Conservation (phyloP, 2,113 vertebrate species). For the Tragelaphus imberbis region DNA sequence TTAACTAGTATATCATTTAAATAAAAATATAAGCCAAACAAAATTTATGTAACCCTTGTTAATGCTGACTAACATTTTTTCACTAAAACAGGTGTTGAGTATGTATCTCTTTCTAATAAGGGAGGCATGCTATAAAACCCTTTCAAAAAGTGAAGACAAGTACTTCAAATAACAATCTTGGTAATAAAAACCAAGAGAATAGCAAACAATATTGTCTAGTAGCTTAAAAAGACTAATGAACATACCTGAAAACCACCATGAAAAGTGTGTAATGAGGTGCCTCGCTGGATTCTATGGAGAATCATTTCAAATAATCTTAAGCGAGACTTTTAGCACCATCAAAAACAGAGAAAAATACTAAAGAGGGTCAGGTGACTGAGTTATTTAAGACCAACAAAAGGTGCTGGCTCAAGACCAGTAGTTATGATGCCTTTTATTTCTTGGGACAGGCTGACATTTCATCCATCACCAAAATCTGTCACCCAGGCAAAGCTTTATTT, state of each 20-base stretch:
- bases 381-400: not conserved
- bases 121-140: not conserved
- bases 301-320: not conserved
- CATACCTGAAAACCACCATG: not conserved
- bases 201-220: not conserved
- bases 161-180: not conserved
- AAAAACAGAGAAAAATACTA: not conserved
- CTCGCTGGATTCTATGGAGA: not conserved
- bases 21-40: constrained; percentile 5
- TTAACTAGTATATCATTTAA: not conserved
- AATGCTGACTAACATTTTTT: constrained; percentile 20
- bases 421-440: not conserved
- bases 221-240: not conserved
- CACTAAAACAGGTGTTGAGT: not conserved
- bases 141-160: not conserved
- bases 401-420: not conserved
- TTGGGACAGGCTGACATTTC: not conserved
- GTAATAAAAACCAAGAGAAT: not conserved
- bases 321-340: not conserved
- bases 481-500: not conserved
- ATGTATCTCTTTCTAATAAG: not conserved
- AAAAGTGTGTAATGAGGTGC: not conserved
- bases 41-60: not conserved
- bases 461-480: not conserved
- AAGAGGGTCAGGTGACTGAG: not conserved